These are phyloP conservation scores for Phania funesta DNA, from an alignment of 2,888 invertebrate genomes.

Conservation along the genomic window DNA sequence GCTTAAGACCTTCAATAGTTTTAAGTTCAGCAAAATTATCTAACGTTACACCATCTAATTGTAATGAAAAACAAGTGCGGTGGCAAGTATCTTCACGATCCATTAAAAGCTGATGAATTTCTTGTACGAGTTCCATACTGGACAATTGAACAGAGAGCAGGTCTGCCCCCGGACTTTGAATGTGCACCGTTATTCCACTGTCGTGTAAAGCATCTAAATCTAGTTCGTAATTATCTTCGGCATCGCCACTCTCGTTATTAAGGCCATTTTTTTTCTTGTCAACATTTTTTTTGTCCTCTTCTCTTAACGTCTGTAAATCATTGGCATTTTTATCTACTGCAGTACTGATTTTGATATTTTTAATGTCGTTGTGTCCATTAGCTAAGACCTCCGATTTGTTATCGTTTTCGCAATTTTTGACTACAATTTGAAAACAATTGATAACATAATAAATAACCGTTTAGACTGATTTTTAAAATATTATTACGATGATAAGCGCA, in stretches of 20 bases:
- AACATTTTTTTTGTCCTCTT: constrained; percentile 29
- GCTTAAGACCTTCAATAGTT: constrained; percentile 96
- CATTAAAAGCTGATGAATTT: constrained; percentile 98
- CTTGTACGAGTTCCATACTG: constrained; percentile 98
- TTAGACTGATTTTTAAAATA: not conserved
- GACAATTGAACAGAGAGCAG: constrained; percentile 97
- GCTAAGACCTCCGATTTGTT: constrained; percentile 68
- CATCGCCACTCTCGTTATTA: constrained; percentile 57
- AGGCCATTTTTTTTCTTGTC: constrained; percentile 21
- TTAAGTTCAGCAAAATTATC: constrained; percentile 99
- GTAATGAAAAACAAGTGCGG: constrained; percentile 98
- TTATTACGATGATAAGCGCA: too few species aligned
- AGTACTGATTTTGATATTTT: constrained; percentile 44
- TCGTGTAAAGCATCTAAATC: constrained; percentile 92
- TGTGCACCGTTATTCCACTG: constrained; percentile 95
- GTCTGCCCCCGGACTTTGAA: constrained; percentile 94
- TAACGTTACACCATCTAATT: constrained; percentile 94
- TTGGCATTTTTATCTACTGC: constrained; percentile 47
- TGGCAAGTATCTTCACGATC: constrained; percentile 99
- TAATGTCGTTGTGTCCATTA: constrained; percentile 73
- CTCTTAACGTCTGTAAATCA: constrained; percentile 27
- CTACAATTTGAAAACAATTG: constrained; percentile 47
- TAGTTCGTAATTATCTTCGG: constrained; percentile 70
- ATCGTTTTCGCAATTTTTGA: constrained; percentile 68
- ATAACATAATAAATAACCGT: not conserved